Conservation (phyloP, 2,797 vertebrate genomes). For the Lateolabrax maculatus region DNA sequence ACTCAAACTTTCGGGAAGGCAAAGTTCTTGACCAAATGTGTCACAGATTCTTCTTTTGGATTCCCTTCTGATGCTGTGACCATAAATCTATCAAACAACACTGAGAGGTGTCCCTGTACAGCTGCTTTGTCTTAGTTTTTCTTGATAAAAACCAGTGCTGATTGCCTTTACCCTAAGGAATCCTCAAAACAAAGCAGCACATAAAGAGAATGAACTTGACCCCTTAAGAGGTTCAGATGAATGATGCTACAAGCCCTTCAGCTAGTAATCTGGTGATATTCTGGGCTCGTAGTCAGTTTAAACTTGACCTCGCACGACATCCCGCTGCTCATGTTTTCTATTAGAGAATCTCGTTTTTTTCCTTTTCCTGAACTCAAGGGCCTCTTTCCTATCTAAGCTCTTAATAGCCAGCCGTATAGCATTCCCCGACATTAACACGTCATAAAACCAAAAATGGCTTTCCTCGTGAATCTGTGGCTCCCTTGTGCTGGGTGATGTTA, state of each 20-base stretch:
- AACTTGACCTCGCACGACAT: slow-evolving; percentile 46
- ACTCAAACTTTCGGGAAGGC: slow-evolving; percentile 2
- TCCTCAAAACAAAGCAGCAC: slow-evolving; percentile 22
- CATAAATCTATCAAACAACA: slow-evolving; percentile 28
- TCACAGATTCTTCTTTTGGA: slow-evolving; percentile 1
- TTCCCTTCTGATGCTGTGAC: slow-evolving; percentile 1
- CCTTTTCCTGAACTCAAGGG: slow-evolving; percentile 51
- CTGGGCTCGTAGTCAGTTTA: not conserved
- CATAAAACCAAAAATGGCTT: slow-evolving; percentile 52
- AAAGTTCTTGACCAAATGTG: not conserved
- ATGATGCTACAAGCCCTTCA: not conserved
- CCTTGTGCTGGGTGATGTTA: slow-evolving; percentile 10
- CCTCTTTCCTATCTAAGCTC: slow-evolving; percentile 63
- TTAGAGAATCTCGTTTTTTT: slow-evolving; percentile 5
- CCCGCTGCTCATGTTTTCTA: slow-evolving; percentile 16
- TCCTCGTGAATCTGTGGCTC: slow-evolving; percentile 45
- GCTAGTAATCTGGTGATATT: not conserved
- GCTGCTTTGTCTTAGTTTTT: slow-evolving; percentile 3
- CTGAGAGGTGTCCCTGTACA: not conserved
- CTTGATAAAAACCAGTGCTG: not conserved
- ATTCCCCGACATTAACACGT: slow-evolving; percentile 65
- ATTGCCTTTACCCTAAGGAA: not conserved
- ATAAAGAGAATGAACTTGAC: slow-evolving; percentile 21
- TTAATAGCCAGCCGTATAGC: slow-evolving; percentile 48
- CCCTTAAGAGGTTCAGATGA: not conserved